Conservation (phyloP, 2,888 invertebrate genomes). For the Ephialtes manifestator region DNA sequence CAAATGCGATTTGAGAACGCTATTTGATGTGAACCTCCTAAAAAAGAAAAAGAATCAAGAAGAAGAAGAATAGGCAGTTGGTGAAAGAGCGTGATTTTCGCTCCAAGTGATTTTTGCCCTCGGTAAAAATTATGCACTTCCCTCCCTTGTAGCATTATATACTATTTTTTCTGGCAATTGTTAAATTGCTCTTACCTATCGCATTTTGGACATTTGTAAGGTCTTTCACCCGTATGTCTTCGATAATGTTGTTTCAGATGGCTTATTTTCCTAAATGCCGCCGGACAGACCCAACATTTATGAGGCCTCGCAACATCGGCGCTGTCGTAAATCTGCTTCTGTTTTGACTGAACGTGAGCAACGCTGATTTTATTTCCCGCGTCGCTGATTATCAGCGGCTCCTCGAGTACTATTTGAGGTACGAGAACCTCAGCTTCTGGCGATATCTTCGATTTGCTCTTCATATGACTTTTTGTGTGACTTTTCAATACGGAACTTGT, state of each 20-base stretch:
- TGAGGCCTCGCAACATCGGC: conserved; percentile 85
- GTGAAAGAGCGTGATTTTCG: too few species aligned
- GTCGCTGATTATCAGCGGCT: conserved; percentile 88
- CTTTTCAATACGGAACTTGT: conserved; percentile 83
- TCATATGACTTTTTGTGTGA: conserved; percentile 83
- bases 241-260: conserved; percentile 87
- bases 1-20: conserved; percentile 87
- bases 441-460: conserved; percentile 74
- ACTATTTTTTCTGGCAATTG: not conserved
- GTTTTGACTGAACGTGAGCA: conserved; percentile 79
- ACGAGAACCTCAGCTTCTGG: conserved; percentile 79
- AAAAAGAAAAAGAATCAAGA: conserved; percentile 50
- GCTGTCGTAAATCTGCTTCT: conserved; percentile 77
- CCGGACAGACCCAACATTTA: conserved; percentile 85
- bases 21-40: conserved; percentile 87
- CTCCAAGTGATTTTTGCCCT: too few species aligned
- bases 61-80: too few species aligned
- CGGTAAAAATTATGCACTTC: too few species aligned
- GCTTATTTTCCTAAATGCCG: conserved; percentile 88
- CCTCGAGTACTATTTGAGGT: conserved; percentile 86
- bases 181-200: conserved; percentile 76
- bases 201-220: conserved; percentile 85
- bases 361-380: conserved; percentile 80
- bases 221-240: conserved; percentile 84
- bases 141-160: not conserved